Percentiles rank a stretch among this genome's conserved stretches.
Evolutionary conservation across 2,797 vertebrate genomes (phyloP).

Genomic region (Fistularia commersonii): DNA sequence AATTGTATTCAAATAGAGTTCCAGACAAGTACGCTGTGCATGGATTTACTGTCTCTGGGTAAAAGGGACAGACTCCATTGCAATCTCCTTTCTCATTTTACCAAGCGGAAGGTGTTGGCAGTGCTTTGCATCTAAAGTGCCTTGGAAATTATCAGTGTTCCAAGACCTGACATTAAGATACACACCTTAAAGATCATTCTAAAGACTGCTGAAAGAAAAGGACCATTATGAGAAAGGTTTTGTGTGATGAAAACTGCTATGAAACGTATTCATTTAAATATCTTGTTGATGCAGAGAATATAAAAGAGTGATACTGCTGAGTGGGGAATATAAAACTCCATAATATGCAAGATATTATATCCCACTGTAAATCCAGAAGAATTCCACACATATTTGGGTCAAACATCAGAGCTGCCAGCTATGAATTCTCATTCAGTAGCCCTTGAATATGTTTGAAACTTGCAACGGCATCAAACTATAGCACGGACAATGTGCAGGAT

Average conservation of each 20-base stretch:
- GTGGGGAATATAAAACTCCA: constrained; percentile 37
- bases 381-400: constrained; percentile 39
- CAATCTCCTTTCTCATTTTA: constrained; percentile 51
- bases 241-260: constrained; percentile 27
- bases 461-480: constrained; percentile 25
- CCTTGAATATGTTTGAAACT: constrained; percentile 29
- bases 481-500: constrained; percentile 8
- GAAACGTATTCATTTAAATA: constrained; percentile 32
- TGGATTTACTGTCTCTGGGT: constrained; percentile 43
- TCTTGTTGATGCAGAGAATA: constrained; percentile 12
- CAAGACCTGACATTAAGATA: constrained; percentile 42
- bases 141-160: constrained; percentile 47
- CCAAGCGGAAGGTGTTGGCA: constrained; percentile 44
- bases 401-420: constrained; percentile 43
- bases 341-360: constrained; percentile 33
- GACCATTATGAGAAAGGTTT: constrained; percentile 23
- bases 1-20: constrained; percentile 41
- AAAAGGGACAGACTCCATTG: constrained; percentile 41
- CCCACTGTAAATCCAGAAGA: constrained; percentile 26
- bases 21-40: constrained; percentile 26
- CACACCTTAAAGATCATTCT: constrained; percentile 36
- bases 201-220: constrained; percentile 23
- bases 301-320: constrained; percentile 20
- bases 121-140: constrained; percentile 57
- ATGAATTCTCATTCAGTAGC: constrained; percentile 28